Conservation (phyloP, 2,797 vertebrate species). For the Apogon talboti region DNA sequence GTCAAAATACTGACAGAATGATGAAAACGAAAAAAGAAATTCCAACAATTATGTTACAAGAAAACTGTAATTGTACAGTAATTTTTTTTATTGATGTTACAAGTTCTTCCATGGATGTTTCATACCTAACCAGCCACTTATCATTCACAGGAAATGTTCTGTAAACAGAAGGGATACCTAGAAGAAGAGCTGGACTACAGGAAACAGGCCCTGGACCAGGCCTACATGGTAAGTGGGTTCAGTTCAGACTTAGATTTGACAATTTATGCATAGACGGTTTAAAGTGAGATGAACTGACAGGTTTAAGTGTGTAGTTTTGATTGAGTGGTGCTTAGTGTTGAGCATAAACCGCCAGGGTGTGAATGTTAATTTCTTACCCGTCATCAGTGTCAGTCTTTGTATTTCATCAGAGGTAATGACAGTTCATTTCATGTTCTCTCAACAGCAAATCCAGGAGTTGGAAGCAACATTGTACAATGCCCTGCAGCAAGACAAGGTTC, state of each 20-base stretch:
- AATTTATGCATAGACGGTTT: background rate
- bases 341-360: background rate
- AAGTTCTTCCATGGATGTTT: background rate
- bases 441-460: constrained; percentile 98
- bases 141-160: constrained; percentile 92
- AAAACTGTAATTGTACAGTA: too few species aligned
- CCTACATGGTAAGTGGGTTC: constrained; percentile 89
- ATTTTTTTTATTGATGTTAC: too few species aligned
- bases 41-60: too few species aligned
- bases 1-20: too few species aligned
- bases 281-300: background rate
- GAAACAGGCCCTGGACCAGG: constrained; percentile 97
- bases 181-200: constrained; percentile 98
- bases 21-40: too few species aligned
- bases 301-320: background rate
- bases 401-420: constrained; percentile 3
- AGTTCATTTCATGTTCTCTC: constrained; percentile 25
- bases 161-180: constrained; percentile 98
- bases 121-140: background rate
- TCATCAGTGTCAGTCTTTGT: background rate
- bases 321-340: background rate
- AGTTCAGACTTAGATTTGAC: background rate
- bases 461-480: constrained; percentile 98
- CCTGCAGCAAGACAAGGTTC: constrained; percentile 95
- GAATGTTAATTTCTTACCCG: background rate